Evolutionary conservation across 1,140 invertebrate species (phyloP), one percentile per base, ranked within the genome.

Genomic region (Cotesia chilonis): DNA sequence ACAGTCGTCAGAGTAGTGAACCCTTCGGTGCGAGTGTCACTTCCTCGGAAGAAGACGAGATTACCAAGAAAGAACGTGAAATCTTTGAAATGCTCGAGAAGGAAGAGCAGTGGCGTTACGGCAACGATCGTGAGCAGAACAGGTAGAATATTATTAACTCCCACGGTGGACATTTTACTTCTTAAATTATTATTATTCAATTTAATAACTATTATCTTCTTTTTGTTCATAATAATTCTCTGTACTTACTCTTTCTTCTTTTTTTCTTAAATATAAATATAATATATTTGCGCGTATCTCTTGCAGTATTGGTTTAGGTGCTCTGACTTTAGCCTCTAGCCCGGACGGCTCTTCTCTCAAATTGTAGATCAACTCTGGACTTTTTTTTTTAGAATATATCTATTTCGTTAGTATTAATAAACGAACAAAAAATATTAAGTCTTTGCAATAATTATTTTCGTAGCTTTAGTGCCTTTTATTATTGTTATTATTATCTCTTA

Each of bases 1-100:
- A 94, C 77, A 93, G 92, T 77, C 90, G 92, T 69, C 92, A 94
- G 78, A 92, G 93, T 80, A 94, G 92, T 82, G 93, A 94, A 80
- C 87, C 90, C 0, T 90, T 90, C 17, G 88, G 90, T 67, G 88
- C 89, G 3, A 90, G 89, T 55, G 88, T 90, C 7, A 91, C 90
- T 35, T 92, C 91, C 20, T 90, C 89, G 0, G 92, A 92, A 71
- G 92, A 93, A 81, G 92, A 93, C 73, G 92, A 94, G 77, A 89
- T 91, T 37, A 88, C 88, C 0, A 92, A 91, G 78, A 93, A 92
- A 73, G 91, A 93, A 81, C 86, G 90, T 35, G 92, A 93, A 76
- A 93, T 93, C 20, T 92, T 92, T 59, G 92, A 92, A 75, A 89
- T 90, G 20, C 87, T 93, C 1, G 92, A 93, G 75, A 90, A 90